A percentile compares a stretch with the other conserved stretches of the same genome.
Evolutionary conservation across 2,888 invertebrate genomes (phyloP).

Genomic region (Xylota sylvarum): DNA sequence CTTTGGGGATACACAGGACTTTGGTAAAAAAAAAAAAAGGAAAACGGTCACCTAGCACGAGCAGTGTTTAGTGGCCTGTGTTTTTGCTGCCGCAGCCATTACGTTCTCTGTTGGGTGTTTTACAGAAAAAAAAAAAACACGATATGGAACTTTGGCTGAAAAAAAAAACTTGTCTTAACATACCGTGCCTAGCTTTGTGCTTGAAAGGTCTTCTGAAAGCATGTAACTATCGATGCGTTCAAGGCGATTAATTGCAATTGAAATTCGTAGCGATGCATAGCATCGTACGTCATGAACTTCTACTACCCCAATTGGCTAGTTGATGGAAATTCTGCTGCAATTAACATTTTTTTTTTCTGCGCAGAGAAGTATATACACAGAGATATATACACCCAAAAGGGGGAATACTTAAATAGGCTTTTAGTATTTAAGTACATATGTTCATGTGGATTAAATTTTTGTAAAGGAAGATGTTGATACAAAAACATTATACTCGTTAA

Average conservation of each 20-base stretch:
- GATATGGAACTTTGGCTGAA: background rate
- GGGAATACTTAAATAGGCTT: no score
- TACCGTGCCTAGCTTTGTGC: background rate
- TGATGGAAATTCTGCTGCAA: no score
- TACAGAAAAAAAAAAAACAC: background rate
- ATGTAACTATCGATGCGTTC: background rate
- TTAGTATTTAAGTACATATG: no score
- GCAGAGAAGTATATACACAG: no score
- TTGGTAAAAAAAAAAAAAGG: background rate
- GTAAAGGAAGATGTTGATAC: no score
- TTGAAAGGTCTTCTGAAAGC: background rate
- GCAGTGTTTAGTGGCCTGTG: background rate
- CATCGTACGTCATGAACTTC: background rate
- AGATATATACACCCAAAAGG: no score
- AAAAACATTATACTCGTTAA: no score
- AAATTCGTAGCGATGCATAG: background rate
- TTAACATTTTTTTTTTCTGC: no score
- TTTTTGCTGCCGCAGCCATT: slow-evolving; percentile 24
- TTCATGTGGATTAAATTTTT: no score
- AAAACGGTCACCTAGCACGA: slow-evolving; percentile 4
- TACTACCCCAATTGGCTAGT: background rate
- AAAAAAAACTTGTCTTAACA: background rate
- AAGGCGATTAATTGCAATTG: slow-evolving; percentile 1
- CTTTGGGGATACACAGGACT: slow-evolving; percentile 11
- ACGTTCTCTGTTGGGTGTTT: background rate